Base-by-base conservation (phyloP, 1,140 invertebrate genomes). In the Ips nitidus region DNA sequence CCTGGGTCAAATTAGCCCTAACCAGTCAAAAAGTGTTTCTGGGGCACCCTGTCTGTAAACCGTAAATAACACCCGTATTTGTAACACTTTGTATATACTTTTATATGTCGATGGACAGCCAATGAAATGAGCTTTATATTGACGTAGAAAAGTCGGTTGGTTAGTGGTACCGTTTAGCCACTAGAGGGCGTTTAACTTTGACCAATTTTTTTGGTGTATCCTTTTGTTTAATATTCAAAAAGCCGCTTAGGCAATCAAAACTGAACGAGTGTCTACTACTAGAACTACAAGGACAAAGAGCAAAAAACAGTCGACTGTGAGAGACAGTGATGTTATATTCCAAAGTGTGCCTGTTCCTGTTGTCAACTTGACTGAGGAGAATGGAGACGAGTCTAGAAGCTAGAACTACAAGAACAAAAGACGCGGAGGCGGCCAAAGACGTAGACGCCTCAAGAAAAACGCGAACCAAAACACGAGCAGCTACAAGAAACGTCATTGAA, bases 191-290 rank as follows among this genome's bases (percentile, higher is more conserved):
- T 22, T 0, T 22, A 22, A 22, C 22, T 22, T 22, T 22, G 22
- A 22, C 22, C 22, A 22, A 22, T 22, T 22, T 22, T 22, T 22
- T 22, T 22, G 22, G 22, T 22, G 22, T 22, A 22, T 22, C 22
- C 22, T 22, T 22, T 22, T 22, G 22, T 22, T 22, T 22, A 22
- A 22, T 22, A 22, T 22, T 22, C 22, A 22, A 22, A 22, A 22
- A 22, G 22, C 22, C 22, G 22, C 22, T 22, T 22, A 68, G 53
- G 45, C 5, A 43, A 69, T 6, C 73, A 73, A 67, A 72, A 75
- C 47, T 55, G 52, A 55, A 37, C n/a, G 52, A 5, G 8, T 37
- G 6, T 55, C 52, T 2, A 47, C 45, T 73, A 76, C 66, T 74
- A 74, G 4, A 58, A 67, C 60, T 66, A 55, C 52, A 7, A 1